These are phyloP conservation scores for Ochropleura leucogaster DNA, from an alignment of 2,888 invertebrate genomes.

Conservation along the genomic window DNA sequence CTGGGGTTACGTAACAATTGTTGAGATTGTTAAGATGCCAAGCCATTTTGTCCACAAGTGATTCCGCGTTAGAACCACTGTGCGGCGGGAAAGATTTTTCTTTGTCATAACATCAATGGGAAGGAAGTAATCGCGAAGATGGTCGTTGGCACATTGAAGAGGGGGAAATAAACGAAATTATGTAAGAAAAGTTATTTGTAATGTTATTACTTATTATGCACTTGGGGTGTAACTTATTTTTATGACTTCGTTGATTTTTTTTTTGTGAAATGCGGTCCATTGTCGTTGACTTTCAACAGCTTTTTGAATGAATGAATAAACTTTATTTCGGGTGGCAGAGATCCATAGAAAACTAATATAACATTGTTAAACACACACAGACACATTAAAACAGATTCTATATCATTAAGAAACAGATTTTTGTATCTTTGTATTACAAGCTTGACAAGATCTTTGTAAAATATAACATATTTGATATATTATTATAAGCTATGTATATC, in stretches of 20 bases:
- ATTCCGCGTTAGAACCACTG: constrained; percentile 28
- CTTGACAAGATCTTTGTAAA: not conserved
- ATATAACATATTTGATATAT: not conserved
- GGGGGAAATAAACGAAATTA: constrained; percentile 52
- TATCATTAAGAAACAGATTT: too few species aligned
- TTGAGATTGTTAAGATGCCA: constrained; percentile 42
- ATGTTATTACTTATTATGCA: constrained; percentile 51
- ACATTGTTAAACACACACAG: too few species aligned
- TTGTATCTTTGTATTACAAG: too few species aligned
- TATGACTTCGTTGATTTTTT: too few species aligned
- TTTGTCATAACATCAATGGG: constrained; percentile 55
- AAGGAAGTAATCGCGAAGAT: constrained; percentile 58
- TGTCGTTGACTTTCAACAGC: not conserved
- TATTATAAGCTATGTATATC: too few species aligned
- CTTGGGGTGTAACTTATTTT: constrained; percentile 36
- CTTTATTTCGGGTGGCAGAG: too few species aligned
- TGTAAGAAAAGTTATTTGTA: constrained; percentile 43
- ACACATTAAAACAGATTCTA: too few species aligned
- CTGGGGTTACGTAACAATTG: constrained; percentile 41
- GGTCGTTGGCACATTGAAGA: constrained; percentile 52
- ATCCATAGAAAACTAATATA: too few species aligned
- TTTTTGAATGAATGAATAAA: too few species aligned
- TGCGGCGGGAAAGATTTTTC: constrained; percentile 52
- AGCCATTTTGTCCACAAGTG: constrained; percentile 58
- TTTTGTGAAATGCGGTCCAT: constrained; percentile 8